phyloP scores from a whole-genome alignment of 2,797 vertebrate genomes.

The Carduelis carduelis region DNA sequence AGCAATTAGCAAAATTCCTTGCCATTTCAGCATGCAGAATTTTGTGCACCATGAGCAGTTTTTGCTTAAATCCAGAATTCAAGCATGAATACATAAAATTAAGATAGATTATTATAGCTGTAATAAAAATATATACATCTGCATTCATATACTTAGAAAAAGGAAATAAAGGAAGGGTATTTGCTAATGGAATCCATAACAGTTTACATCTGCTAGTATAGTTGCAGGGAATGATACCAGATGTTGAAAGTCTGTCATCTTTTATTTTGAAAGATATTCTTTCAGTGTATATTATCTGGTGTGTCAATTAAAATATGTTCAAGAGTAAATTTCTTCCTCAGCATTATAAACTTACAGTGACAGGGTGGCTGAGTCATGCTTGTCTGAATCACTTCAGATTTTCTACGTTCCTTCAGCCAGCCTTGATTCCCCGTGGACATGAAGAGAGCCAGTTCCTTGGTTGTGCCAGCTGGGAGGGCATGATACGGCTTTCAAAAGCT shows the following conservation, averaged over 20 bases:
- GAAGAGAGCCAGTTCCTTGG: not conserved
- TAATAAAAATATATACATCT: conserved; percentile 37
- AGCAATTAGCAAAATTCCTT: conserved; percentile 17
- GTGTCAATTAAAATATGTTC: conserved; percentile 64
- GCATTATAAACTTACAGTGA: conserved; percentile 26
- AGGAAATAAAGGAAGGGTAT: conserved; percentile 35
- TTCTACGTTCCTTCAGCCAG: not conserved
- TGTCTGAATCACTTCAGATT: conserved; percentile 49
- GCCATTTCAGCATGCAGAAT: not conserved
- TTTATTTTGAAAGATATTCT: conserved; percentile 58
- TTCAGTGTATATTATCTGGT: conserved; percentile 24
- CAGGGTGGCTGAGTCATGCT: conserved; percentile 46
- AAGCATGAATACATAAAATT: not conserved
- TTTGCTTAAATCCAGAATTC: conserved; percentile 43
- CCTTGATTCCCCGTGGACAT: not conserved
- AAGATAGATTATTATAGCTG: conserved; percentile 8
- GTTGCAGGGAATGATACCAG: conserved; percentile 50
- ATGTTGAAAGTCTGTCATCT: conserved; percentile 61
- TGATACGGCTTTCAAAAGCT: not conserved
- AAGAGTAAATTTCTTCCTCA: conserved; percentile 42
- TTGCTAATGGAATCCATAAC: conserved; percentile 40
- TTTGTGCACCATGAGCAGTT: conserved; percentile 12
- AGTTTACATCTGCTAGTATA: conserved; percentile 54
- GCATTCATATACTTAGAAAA: conserved; percentile 13
- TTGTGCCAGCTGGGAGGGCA: not conserved